Base-by-base conservation (phyloP, 2,888 invertebrate species). In the Agrotis ipsilon region DNA sequence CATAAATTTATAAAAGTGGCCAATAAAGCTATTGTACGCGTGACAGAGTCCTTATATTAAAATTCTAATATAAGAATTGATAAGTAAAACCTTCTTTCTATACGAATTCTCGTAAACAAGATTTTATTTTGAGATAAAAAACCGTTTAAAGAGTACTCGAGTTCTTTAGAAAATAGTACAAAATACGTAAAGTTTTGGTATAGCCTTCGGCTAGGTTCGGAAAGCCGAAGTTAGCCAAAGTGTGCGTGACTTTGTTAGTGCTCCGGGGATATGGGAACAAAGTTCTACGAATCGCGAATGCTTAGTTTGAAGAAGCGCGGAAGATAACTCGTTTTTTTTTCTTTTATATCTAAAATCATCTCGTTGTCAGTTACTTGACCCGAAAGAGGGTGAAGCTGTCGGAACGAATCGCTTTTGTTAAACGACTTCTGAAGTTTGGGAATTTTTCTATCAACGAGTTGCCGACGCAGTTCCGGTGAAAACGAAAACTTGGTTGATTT, bases 11-110 rank as follows among this genome's bases (percentile, higher is more conserved):
- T 68, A 54, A 16, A 78, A 79, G 57, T 72, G 58, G 32, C 54
- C 82, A 81, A 77, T 79, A 81, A 78, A 79, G 64, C 82, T 64
- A 72, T 81, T 78, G 72, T 78, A 68, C 49, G 52, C 81, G 54
- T 81, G 78, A 77, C 67, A 54, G 49, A 64, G 54, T 21, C 16
- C 52, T 52, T 39, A 39, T 68, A 81, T 79, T 68, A 59, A 78
- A 81, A 65, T 78, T 78, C 54, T 61, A 77, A 62, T 64, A 77
- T 45, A 78, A 11, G 57, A 71, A 79, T 79, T 81, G 62, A 67
- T 81, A 72, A 72, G 49, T 78, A 51, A 78, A 60, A 80, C 46
- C 32, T 68, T 76, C 48, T 43, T 68, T 76, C 48, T 43, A 39
- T 67, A 52, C 18, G 57, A 71, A 62, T 48, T 68, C 54, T 72